Percentiles rank a stretch among this genome's conserved stretches.
These are phyloP conservation scores for Eptatretus atami DNA, from an alignment of 2,797 vertebrate species.

Conservation along the genomic window DNA sequence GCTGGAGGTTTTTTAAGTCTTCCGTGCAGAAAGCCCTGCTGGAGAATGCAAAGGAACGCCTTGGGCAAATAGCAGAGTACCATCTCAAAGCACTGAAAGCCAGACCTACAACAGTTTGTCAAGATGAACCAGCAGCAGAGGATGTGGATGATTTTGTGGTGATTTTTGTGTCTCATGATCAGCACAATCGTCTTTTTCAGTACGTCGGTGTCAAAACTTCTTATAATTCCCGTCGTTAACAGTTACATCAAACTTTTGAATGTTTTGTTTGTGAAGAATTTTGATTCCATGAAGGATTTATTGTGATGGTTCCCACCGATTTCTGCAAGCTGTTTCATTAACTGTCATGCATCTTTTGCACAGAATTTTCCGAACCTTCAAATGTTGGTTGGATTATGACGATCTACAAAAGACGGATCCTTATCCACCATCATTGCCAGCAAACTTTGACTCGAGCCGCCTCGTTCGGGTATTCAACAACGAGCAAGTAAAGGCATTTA, in stretches of 20 bases:
- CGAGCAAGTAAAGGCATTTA: background rate
- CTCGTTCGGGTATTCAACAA: conserved; percentile 43
- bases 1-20: conserved; percentile 47
- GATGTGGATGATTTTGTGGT: conserved; percentile 2
- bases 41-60: conserved; percentile 38
- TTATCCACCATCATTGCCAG: conserved; percentile 58
- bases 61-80: conserved; percentile 59
- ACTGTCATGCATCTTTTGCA: conserved; percentile 4
- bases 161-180: background rate
- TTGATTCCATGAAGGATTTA: background rate
- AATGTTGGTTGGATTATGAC: conserved; percentile 73
- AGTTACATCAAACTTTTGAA: background rate
- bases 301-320: no score
- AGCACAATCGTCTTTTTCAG: no score
- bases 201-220: background rate
- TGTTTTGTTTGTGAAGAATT: background rate
- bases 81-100: conserved; percentile 68
- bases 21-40: conserved; percentile 27
- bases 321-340: no score
- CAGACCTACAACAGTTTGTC: conserved; percentile 39
- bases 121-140: conserved; percentile 62
- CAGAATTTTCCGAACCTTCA: conserved; percentile 61
- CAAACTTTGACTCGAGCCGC: conserved; percentile 49
- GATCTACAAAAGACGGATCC: conserved; percentile 58
- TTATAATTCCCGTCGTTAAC: background rate